A percentile compares a stretch with the other conserved stretches of the same genome.
Evolutionary conservation across 2,888 invertebrate genomes (phyloP).

Genomic region (Pristionchus japonicus): DNA sequence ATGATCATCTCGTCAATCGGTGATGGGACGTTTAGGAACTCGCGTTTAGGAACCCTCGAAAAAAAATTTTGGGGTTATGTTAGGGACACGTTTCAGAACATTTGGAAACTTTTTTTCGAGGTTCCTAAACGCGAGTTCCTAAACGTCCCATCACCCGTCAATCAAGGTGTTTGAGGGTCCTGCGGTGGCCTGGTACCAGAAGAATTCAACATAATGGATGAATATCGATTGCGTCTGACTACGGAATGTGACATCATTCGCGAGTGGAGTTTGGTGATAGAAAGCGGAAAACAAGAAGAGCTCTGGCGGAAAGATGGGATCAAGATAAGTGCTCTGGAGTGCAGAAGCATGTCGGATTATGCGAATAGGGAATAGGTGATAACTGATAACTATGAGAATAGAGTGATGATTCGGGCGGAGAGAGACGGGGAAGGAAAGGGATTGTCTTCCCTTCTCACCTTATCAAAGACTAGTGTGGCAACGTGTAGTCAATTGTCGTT

Average conservation of each 20-base stretch:
- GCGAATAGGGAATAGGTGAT: neutral
- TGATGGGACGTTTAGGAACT: no score
- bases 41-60: no score
- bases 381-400: neutral
- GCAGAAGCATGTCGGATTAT: slow-evolving; percentile 27
- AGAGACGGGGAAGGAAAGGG: slow-evolving; percentile 22
- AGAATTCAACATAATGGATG: neutral
- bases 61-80: no score
- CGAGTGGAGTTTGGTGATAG: neutral
- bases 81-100: no score
- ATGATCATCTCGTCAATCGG: no score
- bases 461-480: slow-evolving; percentile 16
- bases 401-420: neutral
- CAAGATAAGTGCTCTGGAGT: neutral
- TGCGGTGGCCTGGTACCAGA: no score
- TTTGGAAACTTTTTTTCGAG: no score
- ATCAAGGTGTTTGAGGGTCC: no score
- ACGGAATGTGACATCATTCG: neutral
- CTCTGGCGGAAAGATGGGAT: no score
- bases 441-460: slow-evolving; percentile 8
- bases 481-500: neutral
- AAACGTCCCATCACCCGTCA: no score
- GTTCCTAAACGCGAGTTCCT: no score
- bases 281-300: neutral
- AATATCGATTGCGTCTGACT: neutral